Evolutionary conservation across 2,888 invertebrate genomes (phyloP).

Genomic region (Agriopis aurantiaria): DNA sequence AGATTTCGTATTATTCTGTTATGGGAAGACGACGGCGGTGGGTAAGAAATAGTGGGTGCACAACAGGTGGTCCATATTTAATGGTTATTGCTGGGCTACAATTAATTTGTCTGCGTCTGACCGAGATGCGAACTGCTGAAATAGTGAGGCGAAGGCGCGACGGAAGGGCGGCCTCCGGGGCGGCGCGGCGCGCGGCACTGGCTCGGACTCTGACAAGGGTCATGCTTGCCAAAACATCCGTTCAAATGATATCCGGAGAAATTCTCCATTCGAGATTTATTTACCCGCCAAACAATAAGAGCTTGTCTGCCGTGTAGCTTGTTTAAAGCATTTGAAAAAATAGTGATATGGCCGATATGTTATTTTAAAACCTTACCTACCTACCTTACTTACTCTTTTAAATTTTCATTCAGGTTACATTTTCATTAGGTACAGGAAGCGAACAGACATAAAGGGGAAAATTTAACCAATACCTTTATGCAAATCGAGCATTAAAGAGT

Average conservation of each 20-base stretch:
- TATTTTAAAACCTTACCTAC: constrained; percentile 23
- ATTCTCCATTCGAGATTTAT: constrained; percentile 61
- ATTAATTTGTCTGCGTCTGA: constrained; percentile 71
- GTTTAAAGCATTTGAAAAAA: constrained; percentile 23
- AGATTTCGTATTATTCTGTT: constrained; percentile 32
- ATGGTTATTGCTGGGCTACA: constrained; percentile 68
- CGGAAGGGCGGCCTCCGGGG: constrained; percentile 26
- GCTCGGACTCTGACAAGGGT: constrained; percentile 62
- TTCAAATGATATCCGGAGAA: constrained; percentile 61
- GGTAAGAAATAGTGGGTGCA: constrained; percentile 44
- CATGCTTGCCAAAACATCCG: constrained; percentile 69
- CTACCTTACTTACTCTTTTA: no score
- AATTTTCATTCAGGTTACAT: constrained; percentile 19
- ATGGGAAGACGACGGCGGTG: constrained; percentile 38
- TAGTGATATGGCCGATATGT: constrained; percentile 18
- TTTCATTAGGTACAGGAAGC: constrained; percentile 21
- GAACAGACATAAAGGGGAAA: constrained; percentile 8
- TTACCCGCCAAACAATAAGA: constrained; percentile 28
- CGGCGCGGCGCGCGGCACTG: constrained; percentile 22
- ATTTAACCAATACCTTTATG: constrained; percentile 9
- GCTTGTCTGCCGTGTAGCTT: constrained; percentile 19
- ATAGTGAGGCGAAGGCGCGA: constrained; percentile 47
- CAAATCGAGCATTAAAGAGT: constrained; percentile 17
- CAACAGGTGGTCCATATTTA: constrained; percentile 78
- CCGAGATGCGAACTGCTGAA: constrained; percentile 55